Percentiles rank a stretch among this genome's conserved stretches.
These are phyloP conservation scores for Nannospalax galili DNA, from an alignment of 2,113 vertebrate species.

Conservation along the genomic window DNA sequence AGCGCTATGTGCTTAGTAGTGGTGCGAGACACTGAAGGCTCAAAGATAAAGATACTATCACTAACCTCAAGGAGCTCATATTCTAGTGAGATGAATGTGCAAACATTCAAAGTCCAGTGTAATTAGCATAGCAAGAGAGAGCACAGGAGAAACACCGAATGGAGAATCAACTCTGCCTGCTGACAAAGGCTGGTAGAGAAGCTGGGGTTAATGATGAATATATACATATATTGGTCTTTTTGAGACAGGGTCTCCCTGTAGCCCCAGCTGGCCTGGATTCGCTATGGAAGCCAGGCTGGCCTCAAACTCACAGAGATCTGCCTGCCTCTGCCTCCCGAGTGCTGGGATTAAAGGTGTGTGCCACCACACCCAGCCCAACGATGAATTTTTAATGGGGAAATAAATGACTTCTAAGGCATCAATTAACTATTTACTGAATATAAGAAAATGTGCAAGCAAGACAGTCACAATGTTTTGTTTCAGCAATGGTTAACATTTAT, in stretches of 20 bases:
- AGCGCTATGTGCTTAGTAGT: neutral
- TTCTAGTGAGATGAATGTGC: neutral
- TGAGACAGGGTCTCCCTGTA: too few relatives aligned
- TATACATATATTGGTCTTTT: too few relatives aligned
- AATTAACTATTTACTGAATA: constrained; percentile 39
- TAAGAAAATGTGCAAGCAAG: neutral
- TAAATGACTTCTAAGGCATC: neutral
- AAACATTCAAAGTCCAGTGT: neutral
- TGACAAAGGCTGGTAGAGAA: neutral
- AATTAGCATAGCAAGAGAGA: neutral
- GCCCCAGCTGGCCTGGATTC: too few relatives aligned
- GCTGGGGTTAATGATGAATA: neutral
- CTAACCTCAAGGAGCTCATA: neutral
- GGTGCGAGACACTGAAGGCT: neutral
- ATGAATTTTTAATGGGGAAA: constrained; percentile 18
- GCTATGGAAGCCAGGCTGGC: too few relatives aligned
- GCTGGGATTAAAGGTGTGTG: too few relatives aligned
- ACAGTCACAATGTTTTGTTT: neutral
- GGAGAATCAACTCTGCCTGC: neutral
- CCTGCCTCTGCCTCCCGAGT: too few relatives aligned
- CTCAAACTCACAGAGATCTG: too few relatives aligned
- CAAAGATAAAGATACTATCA: neutral
- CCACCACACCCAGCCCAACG: too few relatives aligned
- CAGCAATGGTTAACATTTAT: neutral
- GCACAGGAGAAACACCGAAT: neutral